phyloP scores from a whole-genome alignment of 1,140 invertebrate species.

The Drosophila melanica region DNA sequence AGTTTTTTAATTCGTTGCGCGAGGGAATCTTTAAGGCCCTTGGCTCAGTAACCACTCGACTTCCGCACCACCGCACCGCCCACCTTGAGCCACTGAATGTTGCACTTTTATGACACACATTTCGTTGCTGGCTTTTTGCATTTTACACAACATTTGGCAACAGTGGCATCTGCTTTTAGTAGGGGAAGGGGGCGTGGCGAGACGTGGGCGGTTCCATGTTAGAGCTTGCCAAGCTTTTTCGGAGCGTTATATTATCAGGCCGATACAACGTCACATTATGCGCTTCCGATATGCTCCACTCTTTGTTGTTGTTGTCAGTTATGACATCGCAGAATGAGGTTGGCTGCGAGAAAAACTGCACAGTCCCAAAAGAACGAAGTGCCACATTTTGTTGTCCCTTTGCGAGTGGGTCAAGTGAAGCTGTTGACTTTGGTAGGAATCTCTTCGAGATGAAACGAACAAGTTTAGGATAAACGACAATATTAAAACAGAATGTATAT shows the following conservation, averaged over 20 bases:
- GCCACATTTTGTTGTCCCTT: conserved; percentile 16
- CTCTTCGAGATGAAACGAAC: conserved; percentile 1
- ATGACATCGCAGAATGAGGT: conserved; percentile 47
- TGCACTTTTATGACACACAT: conserved; percentile 78
- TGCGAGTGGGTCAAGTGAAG: conserved; percentile 15
- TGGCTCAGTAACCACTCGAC: conserved; percentile 4
- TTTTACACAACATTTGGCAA: conserved; percentile 81
- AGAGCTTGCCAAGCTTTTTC: conserved; percentile 58
- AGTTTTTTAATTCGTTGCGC: conserved; percentile 74
- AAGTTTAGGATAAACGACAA: background rate
- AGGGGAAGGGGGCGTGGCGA: background rate
- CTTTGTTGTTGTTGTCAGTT: conserved; percentile 34
- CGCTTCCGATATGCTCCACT: conserved; percentile 68
- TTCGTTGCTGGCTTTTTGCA: conserved; percentile 47
- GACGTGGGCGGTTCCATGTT: conserved; percentile 19
- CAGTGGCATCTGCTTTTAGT: conserved; percentile 37
- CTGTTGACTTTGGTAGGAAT: conserved; percentile 26
- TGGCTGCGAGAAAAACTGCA: conserved; percentile 16
- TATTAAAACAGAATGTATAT: background rate
- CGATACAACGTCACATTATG: conserved; percentile 81
- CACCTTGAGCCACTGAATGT: conserved; percentile 40
- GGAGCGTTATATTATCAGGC: conserved; percentile 69
- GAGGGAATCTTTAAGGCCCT: conserved; percentile 36
- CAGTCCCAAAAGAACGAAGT: conserved; percentile 1
- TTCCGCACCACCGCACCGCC: conserved; percentile 21